Base-by-base conservation (phyloP, 2,888 invertebrate genomes). In the Aromia moschata region DNA sequence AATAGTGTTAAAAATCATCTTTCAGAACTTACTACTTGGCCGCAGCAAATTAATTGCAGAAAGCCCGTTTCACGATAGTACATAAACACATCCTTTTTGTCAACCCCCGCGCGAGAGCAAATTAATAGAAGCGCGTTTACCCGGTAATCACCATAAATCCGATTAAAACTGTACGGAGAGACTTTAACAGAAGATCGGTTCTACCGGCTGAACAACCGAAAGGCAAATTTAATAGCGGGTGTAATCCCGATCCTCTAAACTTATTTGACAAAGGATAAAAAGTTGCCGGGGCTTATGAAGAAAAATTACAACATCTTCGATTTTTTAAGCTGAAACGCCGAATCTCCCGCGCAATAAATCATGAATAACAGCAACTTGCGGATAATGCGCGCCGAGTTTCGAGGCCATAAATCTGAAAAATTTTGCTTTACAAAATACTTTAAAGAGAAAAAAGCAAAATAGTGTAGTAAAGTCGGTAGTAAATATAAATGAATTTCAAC, bases 311-410 rank as follows among this genome's bases (percentile, higher is more conserved):
- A n/a, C n/a, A 4, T 43, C 43, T 43, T 43, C 43, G 10, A 11
- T 43, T 11, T 43, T 43, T 18, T 18, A 43, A 18, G 43, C 43
- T 11, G 43, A 18, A 43, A 43, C 43, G 11, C 18, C 20, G 11
- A 20, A 43, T 43, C 17, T 43, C 9, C 10, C 1, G 5, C 1
- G 43, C 20, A 18, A 43, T 43, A 43, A 43, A 43, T 43, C 43
- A 17, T 17, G 10, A 18, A 17, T 12, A 43, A 18, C 43, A n/a
- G 11, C 43, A 11, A 43, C 43, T 43, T 40, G 20, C 17, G 43
- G 43, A 43, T 43, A 43, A 43, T 11, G 43, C 20, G n/a, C 17
- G 43, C 12, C n/a, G 11, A 18, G 43, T 43, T 40, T 43, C 18
- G 18, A 18, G n/a, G 43, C 43, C n/a, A 43, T 43, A 43, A 43